Evolutionary conservation across 1,140 invertebrate species (phyloP), one percentile per base, ranked within the genome.

Genomic region (Teleogryllus occipitalis): DNA sequence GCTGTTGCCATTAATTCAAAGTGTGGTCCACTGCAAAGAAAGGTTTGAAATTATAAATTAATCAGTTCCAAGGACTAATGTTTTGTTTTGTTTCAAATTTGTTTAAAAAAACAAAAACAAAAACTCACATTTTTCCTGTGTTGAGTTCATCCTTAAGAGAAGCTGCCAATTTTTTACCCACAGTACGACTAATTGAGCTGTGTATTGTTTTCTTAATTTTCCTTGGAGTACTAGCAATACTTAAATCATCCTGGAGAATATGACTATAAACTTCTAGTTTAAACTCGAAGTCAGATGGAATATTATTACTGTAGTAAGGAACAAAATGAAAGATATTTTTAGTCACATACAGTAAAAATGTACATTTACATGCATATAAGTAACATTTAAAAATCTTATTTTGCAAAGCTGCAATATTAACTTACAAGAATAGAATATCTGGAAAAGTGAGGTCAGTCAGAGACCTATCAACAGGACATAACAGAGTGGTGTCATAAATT

Each of bases 361-460:
- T 7, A 75, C 22, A 75, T 46, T 12, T 80, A n/a, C 47, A 7
- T 8, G 54, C 2, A 18, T 3, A 65, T 65, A 65, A 65, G 54
- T n/a, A 22, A 74, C 48, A 79, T 18, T 46, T 22, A 81, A 78
- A 47, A 47, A 81, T n/a, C 27, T 27, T 0, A 22, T 75, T 0
- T 27, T 6, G 21, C 18, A 4, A 75, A 75, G 22, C 3, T 12
- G n/a, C 2, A 75, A 75, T 14, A 27, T 47, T 14, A 27, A 90
- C 91, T 91, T 86, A 93, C 92, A 93, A 93, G 46, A 92, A 86
- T 82, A 93, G 86, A 79, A 90, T 86, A 83, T 93, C 92, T 77
- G 92, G 89, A 85, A 93, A 93, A 54, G 89, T 90, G 77, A 94
- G 89, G 83, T 94, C 92, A 5, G 92, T 93, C 83, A 90, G 89